These are phyloP conservation scores for Ictalurus furcatus DNA, from an alignment of 2,113 vertebrate genomes.

Conservation along the genomic window DNA sequence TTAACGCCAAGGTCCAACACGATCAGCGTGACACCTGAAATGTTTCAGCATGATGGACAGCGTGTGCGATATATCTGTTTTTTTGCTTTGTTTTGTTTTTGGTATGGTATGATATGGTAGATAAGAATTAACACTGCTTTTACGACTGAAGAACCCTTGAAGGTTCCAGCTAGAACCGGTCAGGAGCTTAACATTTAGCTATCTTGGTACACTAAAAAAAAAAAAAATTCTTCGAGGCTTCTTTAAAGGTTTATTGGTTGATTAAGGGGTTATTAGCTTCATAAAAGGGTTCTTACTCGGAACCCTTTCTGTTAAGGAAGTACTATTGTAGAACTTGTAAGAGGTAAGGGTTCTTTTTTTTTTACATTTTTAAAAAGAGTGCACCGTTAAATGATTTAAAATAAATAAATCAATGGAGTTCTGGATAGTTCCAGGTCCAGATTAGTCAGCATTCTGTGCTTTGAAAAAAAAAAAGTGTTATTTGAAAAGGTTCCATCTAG, in stretches of 20 bases:
- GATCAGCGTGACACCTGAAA: background rate
- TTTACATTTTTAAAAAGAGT: no score
- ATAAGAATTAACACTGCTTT: background rate
- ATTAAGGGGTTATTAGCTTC: background rate
- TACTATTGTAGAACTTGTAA: background rate
- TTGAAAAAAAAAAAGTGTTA: no score
- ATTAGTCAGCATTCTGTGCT: no score
- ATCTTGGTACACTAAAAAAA: background rate
- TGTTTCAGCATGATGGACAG: background rate
- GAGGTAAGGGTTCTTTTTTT: background rate
- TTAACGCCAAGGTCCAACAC: background rate
- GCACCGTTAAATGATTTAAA: no score
- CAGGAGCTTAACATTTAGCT: background rate
- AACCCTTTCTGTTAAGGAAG: background rate
- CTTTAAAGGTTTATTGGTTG: background rate
- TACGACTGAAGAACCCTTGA: background rate
- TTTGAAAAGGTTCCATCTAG: no score
- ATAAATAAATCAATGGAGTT: no score
- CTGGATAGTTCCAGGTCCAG: no score
- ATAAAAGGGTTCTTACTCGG: background rate
- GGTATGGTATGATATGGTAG: background rate
- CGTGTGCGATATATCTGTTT: no score
- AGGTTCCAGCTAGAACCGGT: background rate
- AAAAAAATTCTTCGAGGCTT: background rate
- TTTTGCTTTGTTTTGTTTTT: background rate